phyloP scores from a whole-genome alignment of 1,140 invertebrate species.

The Zaprionus vittiger region DNA sequence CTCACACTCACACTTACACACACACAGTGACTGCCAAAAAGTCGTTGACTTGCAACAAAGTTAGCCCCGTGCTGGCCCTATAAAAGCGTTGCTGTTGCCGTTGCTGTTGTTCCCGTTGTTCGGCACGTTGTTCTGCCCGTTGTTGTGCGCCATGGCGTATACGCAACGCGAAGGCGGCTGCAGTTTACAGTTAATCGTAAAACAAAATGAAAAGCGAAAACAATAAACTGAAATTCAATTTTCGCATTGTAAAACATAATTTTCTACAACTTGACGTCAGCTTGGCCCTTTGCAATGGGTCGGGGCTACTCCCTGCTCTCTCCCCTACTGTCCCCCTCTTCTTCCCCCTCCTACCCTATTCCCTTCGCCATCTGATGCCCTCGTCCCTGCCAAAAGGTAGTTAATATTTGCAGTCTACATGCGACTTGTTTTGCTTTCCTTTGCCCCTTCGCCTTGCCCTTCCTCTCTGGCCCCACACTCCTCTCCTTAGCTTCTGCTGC shows the following conservation, averaged over 20 bases:
- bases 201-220: conserved; percentile 53
- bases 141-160: conserved; percentile 21
- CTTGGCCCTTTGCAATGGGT: conserved; percentile 15
- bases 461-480: background rate
- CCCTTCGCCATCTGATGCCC: background rate
- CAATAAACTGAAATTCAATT: conserved; percentile 63
- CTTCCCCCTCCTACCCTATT: background rate
- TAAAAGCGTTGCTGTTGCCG: background rate
- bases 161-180: conserved; percentile 35
- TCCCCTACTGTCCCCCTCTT: too few relatives aligned
- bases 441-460: background rate
- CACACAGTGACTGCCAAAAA: conserved; percentile 14
- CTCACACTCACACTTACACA: background rate
- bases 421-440: conserved; percentile 17
- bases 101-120: background rate
- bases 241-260: conserved; percentile 68
- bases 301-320: too few relatives aligned
- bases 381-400: conserved; percentile 21
- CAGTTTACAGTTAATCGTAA: conserved; percentile 54
- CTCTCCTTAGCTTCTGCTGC: background rate
- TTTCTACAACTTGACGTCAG: conserved; percentile 56
- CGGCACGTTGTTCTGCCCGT: background rate
- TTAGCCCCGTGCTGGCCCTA: conserved; percentile 17
- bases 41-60: conserved; percentile 50
- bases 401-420: conserved; percentile 46